Conservation (phyloP, 2,797 vertebrate genomes). For the Sebastes wilsoni region DNA sequence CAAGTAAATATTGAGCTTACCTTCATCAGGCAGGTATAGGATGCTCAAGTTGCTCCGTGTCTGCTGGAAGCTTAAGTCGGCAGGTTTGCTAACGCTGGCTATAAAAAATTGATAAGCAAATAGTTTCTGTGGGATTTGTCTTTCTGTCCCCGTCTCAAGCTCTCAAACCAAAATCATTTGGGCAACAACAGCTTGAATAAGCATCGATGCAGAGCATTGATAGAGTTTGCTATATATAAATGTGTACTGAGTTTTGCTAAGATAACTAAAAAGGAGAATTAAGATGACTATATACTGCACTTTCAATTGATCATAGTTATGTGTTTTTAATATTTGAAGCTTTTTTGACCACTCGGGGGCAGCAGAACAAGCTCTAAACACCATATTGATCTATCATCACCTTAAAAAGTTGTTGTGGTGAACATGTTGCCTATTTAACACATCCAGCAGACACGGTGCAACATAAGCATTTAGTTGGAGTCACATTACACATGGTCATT, state of each 20-base stretch:
- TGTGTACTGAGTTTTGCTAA: no score
- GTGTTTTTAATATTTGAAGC: no score
- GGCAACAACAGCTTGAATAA: neutral
- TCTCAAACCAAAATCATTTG: neutral
- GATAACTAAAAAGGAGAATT: no score
- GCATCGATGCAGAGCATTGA: fast-evolving
- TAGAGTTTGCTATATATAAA: fast-evolving
- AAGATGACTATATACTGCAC: no score
- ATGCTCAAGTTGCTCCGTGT: neutral
- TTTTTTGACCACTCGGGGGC: neutral
- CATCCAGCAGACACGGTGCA: no score
- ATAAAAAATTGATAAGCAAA: neutral
- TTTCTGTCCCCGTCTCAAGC: neutral
- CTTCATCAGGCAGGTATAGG: neutral
- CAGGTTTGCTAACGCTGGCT: neutral
- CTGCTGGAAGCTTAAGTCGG: neutral
- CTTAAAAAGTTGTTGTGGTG: neutral
- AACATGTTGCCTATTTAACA: no score
- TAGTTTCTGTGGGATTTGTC: neutral
- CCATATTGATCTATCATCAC: neutral
- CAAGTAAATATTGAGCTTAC: neutral
- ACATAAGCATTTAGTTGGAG: no score
- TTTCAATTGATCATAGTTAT: no score
- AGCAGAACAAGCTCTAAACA: neutral
- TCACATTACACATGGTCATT: no score